phyloP scores from a whole-genome alignment of 2,888 invertebrate species.

The Yponomeuta cagnagella region DNA sequence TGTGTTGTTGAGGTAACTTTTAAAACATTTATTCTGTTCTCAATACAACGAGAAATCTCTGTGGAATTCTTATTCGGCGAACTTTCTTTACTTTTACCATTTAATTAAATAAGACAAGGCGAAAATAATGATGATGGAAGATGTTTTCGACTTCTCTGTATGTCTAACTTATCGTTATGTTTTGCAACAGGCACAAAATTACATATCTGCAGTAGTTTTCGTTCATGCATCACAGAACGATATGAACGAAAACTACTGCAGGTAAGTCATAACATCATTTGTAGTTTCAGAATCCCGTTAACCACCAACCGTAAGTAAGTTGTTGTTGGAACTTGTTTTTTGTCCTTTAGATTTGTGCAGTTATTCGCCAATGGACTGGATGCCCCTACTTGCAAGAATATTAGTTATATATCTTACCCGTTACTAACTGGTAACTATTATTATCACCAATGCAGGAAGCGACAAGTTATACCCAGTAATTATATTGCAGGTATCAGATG shows the following conservation, averaged over 20 bases:
- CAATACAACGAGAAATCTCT: not conserved
- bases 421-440: not conserved
- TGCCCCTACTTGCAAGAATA: not conserved
- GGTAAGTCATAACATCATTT: not conserved
- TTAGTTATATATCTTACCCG: not conserved
- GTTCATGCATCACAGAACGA: not conserved
- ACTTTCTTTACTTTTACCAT: not conserved
- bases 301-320: not conserved
- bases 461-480: not conserved
- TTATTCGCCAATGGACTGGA: not conserved
- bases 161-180: not conserved
- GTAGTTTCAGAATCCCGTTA: not conserved
- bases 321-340: not conserved
- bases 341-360: not conserved
- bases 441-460: not conserved
- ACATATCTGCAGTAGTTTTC: not conserved
- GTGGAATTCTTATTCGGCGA: not conserved
- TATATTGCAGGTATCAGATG: not conserved
- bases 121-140: not conserved
- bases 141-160: not conserved
- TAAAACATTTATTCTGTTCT: not conserved
- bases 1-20: not conserved
- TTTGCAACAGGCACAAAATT: not conserved
- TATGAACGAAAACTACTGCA: not conserved
- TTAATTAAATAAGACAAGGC: not conserved